Base-by-base conservation (phyloP, 2,888 invertebrate genomes). In the Rhorus exstirpatorius region DNA sequence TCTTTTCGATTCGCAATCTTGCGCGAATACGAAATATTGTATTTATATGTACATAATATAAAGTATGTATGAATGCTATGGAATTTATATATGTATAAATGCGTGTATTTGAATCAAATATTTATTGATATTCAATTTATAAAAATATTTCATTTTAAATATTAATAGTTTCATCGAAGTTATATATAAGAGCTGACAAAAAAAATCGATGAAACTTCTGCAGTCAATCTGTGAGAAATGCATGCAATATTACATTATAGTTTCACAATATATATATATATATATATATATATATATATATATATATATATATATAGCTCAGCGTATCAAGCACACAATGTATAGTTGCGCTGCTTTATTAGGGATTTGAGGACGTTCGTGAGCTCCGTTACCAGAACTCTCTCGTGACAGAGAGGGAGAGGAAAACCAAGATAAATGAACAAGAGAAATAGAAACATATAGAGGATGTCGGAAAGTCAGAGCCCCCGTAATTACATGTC, bases 401-500 rank as follows among this genome's bases (percentile, higher is more conserved):
- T 58, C 35, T 35, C 19, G 58, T n/a, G 58, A 35, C 6, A 6
- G 12, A 41, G 21, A 44, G 65, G 26, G 35, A 0, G 49, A 35
- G 49, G 53, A 65, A 70, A 53, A 38, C 46, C 26, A 8, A 26
- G 49, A 65, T 46, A 46, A 55, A 53, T 55, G 51, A 44, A 53
- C 35, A 60, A 38, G 26, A 68, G 53, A 44, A 67, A 35, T n/a
- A n/a, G n/a, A n/a, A n/a, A n/a, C n/a, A n/a, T n/a, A 41, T 24
- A 31, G 38, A 71, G 21, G 60, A 58, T 44, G 58, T 58, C 10
- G n/a, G 17, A n/a, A n/a, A 70, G 61, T 72, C 49, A 24, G 63
- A 75, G 41, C 49, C 26, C 44, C 24, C 58, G 49, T 71, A 84
- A 83, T 83, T 84, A 79, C 82, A 80, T 71, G 79, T 82, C 75